phyloP scores from a whole-genome alignment of 2,797 vertebrate genomes.

The Nannoperca obscura region DNA sequence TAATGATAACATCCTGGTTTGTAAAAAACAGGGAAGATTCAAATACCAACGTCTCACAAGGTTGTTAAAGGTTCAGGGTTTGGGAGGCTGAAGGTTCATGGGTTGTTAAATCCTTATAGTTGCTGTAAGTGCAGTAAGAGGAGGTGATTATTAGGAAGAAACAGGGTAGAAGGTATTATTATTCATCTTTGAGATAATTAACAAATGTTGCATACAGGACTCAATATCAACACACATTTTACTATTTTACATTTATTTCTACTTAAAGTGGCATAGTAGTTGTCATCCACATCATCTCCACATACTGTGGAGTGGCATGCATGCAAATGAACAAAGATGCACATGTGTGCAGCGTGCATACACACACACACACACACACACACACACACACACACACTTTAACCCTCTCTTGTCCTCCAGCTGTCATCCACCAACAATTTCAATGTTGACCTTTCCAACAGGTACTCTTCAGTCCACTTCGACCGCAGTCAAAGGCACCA shows the following conservation, averaged over 20 bases:
- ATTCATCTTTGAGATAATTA: background rate
- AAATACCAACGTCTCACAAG: background rate
- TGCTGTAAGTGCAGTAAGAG: too few species aligned
- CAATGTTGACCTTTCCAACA: slow-evolving; percentile 53
- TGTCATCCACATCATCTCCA: background rate
- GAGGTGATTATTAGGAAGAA: background rate
- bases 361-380: too few species aligned
- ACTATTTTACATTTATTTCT: background rate
- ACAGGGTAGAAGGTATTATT: background rate
- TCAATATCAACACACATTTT: background rate
- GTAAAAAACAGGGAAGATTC: background rate
- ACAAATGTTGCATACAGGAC: background rate
- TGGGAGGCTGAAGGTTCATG: background rate
- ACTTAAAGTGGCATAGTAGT: background rate
- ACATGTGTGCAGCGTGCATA: background rate
- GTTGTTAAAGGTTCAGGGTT: background rate
- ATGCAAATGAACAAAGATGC: background rate
- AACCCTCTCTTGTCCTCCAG: slow-evolving; percentile 8
- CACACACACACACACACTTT: background rate
- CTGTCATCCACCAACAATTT: slow-evolving; percentile 18
- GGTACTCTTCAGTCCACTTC: slow-evolving; percentile 55
- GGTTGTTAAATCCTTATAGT: background rate
- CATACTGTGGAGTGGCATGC: background rate
- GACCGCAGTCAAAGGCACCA: slow-evolving; percentile 57
- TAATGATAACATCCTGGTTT: background rate